Percentiles rank a stretch among this genome's conserved stretches.
These are phyloP conservation scores for Apostichopus parvimensis DNA, from an alignment of 35 echinoderm and acorn worm species.

Conservation along the genomic window DNA sequence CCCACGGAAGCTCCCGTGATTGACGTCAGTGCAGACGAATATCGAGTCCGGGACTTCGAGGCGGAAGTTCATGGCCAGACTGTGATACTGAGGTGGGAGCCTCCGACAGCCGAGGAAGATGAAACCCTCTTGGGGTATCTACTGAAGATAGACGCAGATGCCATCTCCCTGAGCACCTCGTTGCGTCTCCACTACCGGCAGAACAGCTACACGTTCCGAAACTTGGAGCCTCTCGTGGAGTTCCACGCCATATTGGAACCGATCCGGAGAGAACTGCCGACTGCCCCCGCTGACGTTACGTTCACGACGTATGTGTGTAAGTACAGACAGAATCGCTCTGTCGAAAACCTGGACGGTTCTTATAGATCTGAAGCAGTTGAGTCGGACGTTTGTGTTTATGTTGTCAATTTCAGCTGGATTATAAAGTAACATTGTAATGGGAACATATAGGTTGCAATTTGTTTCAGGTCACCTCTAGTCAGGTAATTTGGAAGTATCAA, in stretches of 20 bases:
- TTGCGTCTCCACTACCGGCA: conserved; percentile 40
- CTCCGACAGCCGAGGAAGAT: conserved; percentile 6
- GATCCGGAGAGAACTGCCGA: conserved; percentile 10
- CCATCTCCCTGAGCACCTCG: conserved; percentile 8
- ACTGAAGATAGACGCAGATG: conserved; percentile 34
- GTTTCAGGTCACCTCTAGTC: too few relatives aligned
- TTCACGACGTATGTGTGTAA: conserved; percentile 50
- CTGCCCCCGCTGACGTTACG: background rate
- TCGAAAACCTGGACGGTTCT: too few relatives aligned
- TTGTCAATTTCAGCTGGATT: too few relatives aligned
- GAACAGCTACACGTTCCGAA: conserved; percentile 32
- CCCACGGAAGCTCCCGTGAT: background rate
- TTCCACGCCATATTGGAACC: conserved; percentile 18
- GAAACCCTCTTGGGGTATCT: conserved; percentile 37
- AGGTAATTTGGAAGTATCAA: too few relatives aligned
- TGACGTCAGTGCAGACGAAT: background rate
- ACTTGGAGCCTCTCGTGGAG: conserved; percentile 29
- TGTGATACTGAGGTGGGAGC: conserved; percentile 9
- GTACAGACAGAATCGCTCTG: background rate
- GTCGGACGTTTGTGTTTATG: too few relatives aligned
- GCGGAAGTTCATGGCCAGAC: conserved; percentile 12
- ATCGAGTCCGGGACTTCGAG: background rate
- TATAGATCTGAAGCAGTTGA: too few relatives aligned
- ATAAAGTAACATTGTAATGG: too few relatives aligned
- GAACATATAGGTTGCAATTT: too few relatives aligned